Percentiles rank a stretch among this genome's conserved stretches.
phyloP scores from a whole-genome alignment of 2,797 vertebrate genomes.

The Ambastaia sidthimunki region DNA sequence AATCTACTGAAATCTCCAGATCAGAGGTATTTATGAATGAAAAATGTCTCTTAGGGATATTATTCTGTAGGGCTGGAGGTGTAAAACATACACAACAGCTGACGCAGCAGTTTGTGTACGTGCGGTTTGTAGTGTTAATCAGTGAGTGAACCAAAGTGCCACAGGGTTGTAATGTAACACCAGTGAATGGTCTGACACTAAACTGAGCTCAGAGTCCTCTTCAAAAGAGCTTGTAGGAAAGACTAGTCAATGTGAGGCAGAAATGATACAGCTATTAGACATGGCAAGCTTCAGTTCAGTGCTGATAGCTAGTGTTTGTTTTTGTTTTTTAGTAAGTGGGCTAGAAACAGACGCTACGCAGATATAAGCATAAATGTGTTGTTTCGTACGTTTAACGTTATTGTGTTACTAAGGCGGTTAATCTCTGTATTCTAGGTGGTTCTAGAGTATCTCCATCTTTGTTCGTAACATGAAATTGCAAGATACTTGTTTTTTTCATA shows the following conservation, averaged over 20 bases:
- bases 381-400: too few species aligned
- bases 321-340: too few species aligned
- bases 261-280: neutral
- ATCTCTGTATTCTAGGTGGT: too few species aligned
- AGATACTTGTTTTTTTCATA: too few species aligned
- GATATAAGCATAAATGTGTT: too few species aligned
- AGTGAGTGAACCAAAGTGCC: slow-evolving; percentile 23
- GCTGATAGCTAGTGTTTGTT: too few species aligned
- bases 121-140: slow-evolving; percentile 34
- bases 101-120: neutral
- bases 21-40: neutral
- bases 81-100: neutral
- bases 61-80: neutral
- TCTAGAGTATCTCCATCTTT: too few species aligned
- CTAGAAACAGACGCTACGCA: neutral
- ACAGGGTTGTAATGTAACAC: slow-evolving; percentile 43
- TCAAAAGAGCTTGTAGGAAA: slow-evolving; percentile 2
- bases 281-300: too few species aligned
- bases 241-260: neutral
- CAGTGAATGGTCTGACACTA: slow-evolving; percentile 26
- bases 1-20: neutral
- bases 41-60: neutral
- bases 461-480: too few species aligned
- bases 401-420: too few species aligned
- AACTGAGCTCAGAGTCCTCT: slow-evolving; percentile 32